phyloP scores from a whole-genome alignment of 2,113 vertebrate genomes.

The Xiphophorus maculatus region DNA sequence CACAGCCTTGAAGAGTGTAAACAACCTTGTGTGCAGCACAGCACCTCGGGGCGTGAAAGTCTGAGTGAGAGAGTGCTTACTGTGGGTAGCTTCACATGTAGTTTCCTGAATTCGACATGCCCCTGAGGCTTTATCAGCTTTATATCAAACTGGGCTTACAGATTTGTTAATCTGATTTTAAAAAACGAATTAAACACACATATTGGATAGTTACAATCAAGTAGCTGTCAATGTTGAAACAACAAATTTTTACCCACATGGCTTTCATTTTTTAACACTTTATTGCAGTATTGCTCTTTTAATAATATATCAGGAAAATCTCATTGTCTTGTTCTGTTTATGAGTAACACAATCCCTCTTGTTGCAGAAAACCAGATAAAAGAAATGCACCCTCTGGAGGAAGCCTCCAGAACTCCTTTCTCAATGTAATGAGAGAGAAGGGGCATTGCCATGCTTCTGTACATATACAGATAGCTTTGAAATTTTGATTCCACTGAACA shows the following conservation, averaged over 20 bases:
- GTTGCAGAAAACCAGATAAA: constrained; percentile 34
- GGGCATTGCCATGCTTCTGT: constrained; percentile 25
- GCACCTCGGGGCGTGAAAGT: constrained; percentile 66
- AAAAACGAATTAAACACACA: constrained; percentile 24
- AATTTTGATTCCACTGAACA: not conserved
- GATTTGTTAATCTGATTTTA: constrained; percentile 38
- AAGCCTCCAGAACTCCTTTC: constrained; percentile 6
- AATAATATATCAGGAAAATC: constrained; percentile 4
- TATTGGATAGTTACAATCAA: not conserved
- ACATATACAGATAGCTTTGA: not conserved
- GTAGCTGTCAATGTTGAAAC: not conserved
- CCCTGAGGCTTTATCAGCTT: constrained; percentile 43
- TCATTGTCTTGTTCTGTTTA: constrained; percentile 33
- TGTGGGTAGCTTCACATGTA: constrained; percentile 37
- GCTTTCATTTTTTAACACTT: not conserved
- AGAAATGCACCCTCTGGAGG: constrained; percentile 62
- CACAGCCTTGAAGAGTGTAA: constrained; percentile 60
- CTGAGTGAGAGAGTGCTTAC: constrained; percentile 50
- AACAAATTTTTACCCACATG: not conserved
- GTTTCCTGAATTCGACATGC: constrained; percentile 52
- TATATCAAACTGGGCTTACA: constrained; percentile 41
- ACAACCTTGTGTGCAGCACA: constrained; percentile 68
- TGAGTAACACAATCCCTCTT: constrained; percentile 1
- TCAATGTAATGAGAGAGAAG: constrained; percentile 54
- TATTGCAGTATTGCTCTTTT: constrained; percentile 4